These are phyloP conservation scores for Temnothorax unifasciatus DNA, from an alignment of 2,888 invertebrate genomes.

Conservation along the genomic window DNA sequence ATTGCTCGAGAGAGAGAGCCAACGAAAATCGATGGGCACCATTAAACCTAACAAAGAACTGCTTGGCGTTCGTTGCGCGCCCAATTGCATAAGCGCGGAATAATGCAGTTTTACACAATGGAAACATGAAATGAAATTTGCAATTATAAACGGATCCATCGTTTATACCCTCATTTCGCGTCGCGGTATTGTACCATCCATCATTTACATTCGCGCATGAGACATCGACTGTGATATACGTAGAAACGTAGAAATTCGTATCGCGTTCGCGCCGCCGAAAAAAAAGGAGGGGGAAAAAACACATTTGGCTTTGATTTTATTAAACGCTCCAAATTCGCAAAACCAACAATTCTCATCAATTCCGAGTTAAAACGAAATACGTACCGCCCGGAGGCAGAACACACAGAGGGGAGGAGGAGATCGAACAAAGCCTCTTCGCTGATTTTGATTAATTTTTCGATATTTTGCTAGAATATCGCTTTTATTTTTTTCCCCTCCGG, in stretches of 20 bases:
- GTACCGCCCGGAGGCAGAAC: conserved; percentile 12
- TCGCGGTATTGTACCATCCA: conserved; percentile 50
- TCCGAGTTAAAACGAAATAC: conserved; percentile 42
- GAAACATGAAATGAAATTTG: conserved; percentile 57
- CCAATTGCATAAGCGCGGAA: conserved; percentile 56
- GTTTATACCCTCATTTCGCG: conserved; percentile 57
- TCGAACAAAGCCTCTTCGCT: conserved; percentile 32
- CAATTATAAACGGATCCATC: conserved; percentile 58
- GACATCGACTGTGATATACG: conserved; percentile 44
- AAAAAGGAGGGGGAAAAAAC: conserved; percentile 3
- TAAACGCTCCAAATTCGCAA: conserved; percentile 41
- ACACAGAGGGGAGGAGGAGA: not conserved
- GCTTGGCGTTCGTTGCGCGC: conserved; percentile 34
- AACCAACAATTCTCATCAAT: conserved; percentile 55
- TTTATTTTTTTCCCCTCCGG: not conserved
- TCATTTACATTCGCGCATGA: conserved; percentile 51
- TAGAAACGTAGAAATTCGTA: conserved; percentile 30
- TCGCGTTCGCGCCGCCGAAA: not conserved
- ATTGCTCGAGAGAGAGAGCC: conserved; percentile 47
- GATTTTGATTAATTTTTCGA: conserved; percentile 50
- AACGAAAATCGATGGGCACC: conserved; percentile 52
- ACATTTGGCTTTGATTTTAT: conserved; percentile 51
- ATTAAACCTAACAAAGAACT: conserved; percentile 57
- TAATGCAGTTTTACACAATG: conserved; percentile 58
- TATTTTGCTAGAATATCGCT: conserved; percentile 36